Evolutionary conservation across 2,888 invertebrate genomes (phyloP).

Genomic region (Eupithecia pulchellata): DNA sequence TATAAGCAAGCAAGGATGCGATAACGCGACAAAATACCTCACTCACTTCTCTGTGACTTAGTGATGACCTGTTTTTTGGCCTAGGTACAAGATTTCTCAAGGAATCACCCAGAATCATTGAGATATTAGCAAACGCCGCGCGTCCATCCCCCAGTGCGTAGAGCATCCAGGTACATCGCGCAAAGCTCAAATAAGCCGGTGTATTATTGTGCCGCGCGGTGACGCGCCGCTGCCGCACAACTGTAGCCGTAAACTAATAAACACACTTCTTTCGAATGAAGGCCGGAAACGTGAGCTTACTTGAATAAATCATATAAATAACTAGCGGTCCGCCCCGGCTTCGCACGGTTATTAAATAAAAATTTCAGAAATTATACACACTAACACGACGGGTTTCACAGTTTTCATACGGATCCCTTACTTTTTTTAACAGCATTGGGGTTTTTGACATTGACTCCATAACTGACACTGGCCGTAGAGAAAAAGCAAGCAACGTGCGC

Average conservation of each 20-base stretch:
- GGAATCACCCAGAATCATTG: neutral
- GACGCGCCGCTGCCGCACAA: conserved; percentile 19
- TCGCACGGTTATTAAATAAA: too few species aligned
- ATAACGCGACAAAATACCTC: neutral
- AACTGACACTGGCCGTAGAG: too few species aligned
- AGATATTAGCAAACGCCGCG: conserved; percentile 19
- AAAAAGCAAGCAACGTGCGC: too few species aligned
- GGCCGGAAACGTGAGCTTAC: conserved; percentile 10
- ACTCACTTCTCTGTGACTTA: neutral
- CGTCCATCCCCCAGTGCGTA: conserved; percentile 38
- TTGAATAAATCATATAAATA: neutral
- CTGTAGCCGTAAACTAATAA: conserved; percentile 31
- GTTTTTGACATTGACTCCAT: too few species aligned
- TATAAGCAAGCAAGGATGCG: neutral
- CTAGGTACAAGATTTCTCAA: neutral
- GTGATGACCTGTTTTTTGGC: neutral
- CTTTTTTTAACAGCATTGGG: too few species aligned
- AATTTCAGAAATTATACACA: too few species aligned
- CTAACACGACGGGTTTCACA: too few species aligned
- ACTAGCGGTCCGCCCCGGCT: too few species aligned
- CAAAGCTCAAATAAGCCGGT: conserved; percentile 49
- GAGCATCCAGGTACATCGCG: conserved; percentile 42
- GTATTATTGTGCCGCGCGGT: conserved; percentile 38
- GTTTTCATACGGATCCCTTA: too few species aligned
- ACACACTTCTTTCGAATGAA: conserved; percentile 16